Evolutionary conservation across 1,140 invertebrate genomes (phyloP).

Genomic region (Hylaeus volcanicus): DNA sequence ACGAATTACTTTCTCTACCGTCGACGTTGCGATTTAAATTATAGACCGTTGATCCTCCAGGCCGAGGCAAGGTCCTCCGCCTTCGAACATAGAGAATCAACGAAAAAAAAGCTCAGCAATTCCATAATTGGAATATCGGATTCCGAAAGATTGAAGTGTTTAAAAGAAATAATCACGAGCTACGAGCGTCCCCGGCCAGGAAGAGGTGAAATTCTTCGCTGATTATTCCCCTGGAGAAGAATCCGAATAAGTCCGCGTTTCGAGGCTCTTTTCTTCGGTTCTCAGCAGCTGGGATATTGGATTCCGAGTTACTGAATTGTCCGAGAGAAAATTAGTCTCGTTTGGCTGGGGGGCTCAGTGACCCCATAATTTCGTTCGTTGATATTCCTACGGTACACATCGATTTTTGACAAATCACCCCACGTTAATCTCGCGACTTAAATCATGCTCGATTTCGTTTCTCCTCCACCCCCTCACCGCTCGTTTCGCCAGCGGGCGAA

Average conservation of each 20-base stretch:
- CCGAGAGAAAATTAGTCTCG: neutral
- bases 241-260: conserved; percentile 37
- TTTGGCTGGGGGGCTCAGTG: neutral
- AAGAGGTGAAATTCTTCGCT: conserved; percentile 39
- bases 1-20: neutral
- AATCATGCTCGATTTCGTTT: conserved; percentile 28
- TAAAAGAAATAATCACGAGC: conserved; percentile 47
- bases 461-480: no score
- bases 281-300: conserved; percentile 38
- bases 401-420: conserved; percentile 25
- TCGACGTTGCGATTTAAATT: no score
- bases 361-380: conserved; percentile 37
- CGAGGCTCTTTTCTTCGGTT: conserved; percentile 29
- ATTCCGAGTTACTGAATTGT: conserved; percentile 47
- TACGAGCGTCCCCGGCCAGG: neutral
- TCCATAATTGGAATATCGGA: conserved; percentile 37
- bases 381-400: conserved; percentile 25
- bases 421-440: conserved; percentile 24
- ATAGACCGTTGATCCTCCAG: neutral
- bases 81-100: neutral
- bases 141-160: conserved; percentile 41
- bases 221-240: conserved; percentile 38
- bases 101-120: neutral
- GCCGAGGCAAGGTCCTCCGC: neutral
- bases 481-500: neutral